A percentile compares a stretch with the other conserved stretches of the same genome.
These are phyloP conservation scores for Napeogenes inachia DNA, from an alignment of 2,888 invertebrate species.

Conservation along the genomic window DNA sequence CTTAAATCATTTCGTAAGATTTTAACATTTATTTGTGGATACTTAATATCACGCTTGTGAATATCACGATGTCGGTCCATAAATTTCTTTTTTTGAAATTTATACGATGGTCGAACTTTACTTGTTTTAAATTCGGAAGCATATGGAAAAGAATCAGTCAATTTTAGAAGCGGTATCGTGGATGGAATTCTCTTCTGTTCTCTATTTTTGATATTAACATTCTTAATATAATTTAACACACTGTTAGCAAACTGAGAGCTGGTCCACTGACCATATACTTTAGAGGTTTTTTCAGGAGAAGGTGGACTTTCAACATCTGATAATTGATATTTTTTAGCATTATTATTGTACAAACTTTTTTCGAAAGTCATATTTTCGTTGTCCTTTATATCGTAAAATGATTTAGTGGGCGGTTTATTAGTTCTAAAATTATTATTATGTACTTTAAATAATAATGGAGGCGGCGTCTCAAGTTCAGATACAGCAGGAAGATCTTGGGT, in stretches of 20 bases:
- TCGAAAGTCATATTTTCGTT: constrained; percentile 21
- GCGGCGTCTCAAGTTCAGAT: constrained; percentile 57
- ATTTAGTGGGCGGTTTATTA: constrained; percentile 32
- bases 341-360: constrained; percentile 24
- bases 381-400: constrained; percentile 27
- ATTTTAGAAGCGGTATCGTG: constrained; percentile 53
- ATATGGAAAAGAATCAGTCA: constrained; percentile 58
- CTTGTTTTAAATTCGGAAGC: constrained; percentile 51
- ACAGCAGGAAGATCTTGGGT: constrained; percentile 39
- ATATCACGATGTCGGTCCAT: constrained; percentile 42
- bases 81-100: constrained; percentile 49
- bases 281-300: constrained; percentile 41
- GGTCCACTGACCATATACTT: constrained; percentile 63
- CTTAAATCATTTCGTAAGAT: constrained; percentile 54
- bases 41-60: constrained; percentile 39
- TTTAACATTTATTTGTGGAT: constrained; percentile 57
- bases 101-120: constrained; percentile 47
- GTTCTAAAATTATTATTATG: constrained; percentile 33
- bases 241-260: constrained; percentile 59
- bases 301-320: constrained; percentile 55
- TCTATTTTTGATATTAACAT: constrained; percentile 47
- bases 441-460: constrained; percentile 32
- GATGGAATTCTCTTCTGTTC: constrained; percentile 48
- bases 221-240: constrained; percentile 64
- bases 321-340: constrained; percentile 31